Percentiles rank a stretch among this genome's conserved stretches.
These are phyloP conservation scores for Idris sp. DNA, from an alignment of 1,140 invertebrate species.

Conservation along the genomic window DNA sequence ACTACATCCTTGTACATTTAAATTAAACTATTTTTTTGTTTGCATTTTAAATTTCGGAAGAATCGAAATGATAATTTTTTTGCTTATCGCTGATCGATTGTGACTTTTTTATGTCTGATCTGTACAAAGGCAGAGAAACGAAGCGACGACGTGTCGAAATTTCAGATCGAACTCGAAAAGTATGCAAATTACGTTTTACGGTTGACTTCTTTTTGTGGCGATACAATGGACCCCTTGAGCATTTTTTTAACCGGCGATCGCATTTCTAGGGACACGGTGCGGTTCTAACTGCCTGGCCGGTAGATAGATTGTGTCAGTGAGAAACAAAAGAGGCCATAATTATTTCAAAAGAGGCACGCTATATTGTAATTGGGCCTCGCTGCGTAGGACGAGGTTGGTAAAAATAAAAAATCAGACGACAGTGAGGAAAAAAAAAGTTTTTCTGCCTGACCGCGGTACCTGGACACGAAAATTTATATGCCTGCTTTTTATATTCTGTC, in stretches of 20 bases:
- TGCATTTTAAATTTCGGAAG: too few relatives aligned
- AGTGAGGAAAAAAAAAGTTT: constrained; percentile 21
- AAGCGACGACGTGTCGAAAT: constrained; percentile 60
- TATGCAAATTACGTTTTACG: constrained; percentile 51
- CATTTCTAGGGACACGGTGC: constrained; percentile 34
- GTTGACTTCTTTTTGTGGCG: constrained; percentile 40
- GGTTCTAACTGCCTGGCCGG: constrained; percentile 17
- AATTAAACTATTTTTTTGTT: too few relatives aligned
- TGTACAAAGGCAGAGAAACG: constrained; percentile 30
- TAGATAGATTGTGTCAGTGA: constrained; percentile 51
- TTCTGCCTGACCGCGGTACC: too few relatives aligned
- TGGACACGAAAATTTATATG: too few relatives aligned
- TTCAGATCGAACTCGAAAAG: constrained; percentile 43
- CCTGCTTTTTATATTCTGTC: too few relatives aligned
- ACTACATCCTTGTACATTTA: too few relatives aligned
- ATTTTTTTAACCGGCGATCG: constrained; percentile 36
- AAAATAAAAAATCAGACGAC: constrained; percentile 37
- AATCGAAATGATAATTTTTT: constrained; percentile 16
- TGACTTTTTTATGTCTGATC: constrained; percentile 33
- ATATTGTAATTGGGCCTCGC: constrained; percentile 42
- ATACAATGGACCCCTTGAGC: constrained; percentile 40
- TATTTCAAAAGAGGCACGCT: constrained; percentile 24
- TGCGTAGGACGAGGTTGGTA: constrained; percentile 31
- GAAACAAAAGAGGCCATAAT: constrained; percentile 53
- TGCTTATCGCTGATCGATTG: constrained; percentile 37